Evolutionary conservation across 2,797 vertebrate genomes (phyloP), one percentile per base, ranked within the genome.

Genomic region (Falco berigora): DNA sequence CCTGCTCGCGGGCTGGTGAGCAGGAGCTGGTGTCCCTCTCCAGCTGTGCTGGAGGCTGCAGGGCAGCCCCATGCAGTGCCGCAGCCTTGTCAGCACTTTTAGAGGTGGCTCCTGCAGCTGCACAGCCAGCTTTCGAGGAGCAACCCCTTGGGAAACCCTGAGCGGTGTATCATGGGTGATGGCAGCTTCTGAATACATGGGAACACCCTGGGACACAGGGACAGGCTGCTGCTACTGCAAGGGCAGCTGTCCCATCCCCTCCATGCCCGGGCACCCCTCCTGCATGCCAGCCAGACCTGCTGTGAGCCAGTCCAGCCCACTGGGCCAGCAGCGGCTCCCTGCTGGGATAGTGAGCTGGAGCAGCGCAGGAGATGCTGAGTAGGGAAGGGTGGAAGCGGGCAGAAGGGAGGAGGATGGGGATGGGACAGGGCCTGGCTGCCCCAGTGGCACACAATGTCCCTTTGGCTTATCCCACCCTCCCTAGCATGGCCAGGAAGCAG

Each of bases 131-230:
- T 67, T 75, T 66, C n/a, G 40, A 49, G 49, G 28, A 62, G 7
- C 52, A 53, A 34, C 36, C 14, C 8, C 61, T 24, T 22, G 42
- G 52, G 47, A 61, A 68, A 9, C 17, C 18, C 38, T 59, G 19
- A 10, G 42, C 34, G 59, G 68, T 12, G 3, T 13, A 19, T 67
- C 50, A 49, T 0, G 0, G 28, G 49, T 34, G 38, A 27, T 16
- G 5, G 12, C 2, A 52, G 61, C 74, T 89, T 44, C 68, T 38
- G 69, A 19, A 27, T 10, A 32, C 62, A 12, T 0, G 2, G 68
- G 62, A 52, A 59, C 53, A 30, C 9, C 3, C 7, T 1, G 0
- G 46, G 9, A 38, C 5, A 18, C 7, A 1, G 0, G 46, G 9
- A 38, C 5, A 18, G 30, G 61, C 56, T 84, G 59, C 59, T 75